Evolutionary conservation across 1,140 invertebrate species (phyloP).

Genomic region (Lethocerus indicus): DNA sequence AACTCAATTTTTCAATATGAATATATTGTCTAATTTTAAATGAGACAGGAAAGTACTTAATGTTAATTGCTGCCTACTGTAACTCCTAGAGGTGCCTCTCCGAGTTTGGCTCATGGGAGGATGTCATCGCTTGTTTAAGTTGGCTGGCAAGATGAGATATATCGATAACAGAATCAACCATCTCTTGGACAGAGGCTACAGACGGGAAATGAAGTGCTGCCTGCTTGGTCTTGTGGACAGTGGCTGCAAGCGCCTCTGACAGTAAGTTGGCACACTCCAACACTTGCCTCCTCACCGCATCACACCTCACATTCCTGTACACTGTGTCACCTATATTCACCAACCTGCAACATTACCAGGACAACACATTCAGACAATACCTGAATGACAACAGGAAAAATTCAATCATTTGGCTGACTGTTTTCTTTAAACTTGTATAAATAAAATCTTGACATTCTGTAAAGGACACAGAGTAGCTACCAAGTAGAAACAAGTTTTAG

Average conservation of each 20-base stretch:
- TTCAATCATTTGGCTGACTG: not conserved
- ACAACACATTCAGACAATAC: not conserved
- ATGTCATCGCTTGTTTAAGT: too few relatives aligned
- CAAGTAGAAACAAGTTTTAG: too few relatives aligned
- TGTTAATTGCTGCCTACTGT: too few relatives aligned
- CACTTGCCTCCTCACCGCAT: conserved; percentile 51
- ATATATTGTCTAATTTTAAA: too few relatives aligned
- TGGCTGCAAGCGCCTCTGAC: conserved; percentile 65
- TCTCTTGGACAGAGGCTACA: conserved; percentile 75
- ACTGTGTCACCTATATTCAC: conserved; percentile 88
- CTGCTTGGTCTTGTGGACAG: conserved; percentile 73
- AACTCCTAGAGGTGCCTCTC: too few relatives aligned
- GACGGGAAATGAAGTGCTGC: conserved; percentile 82
- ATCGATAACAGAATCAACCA: conserved; percentile 67
- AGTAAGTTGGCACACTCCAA: conserved; percentile 64
- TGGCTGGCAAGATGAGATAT: not conserved
- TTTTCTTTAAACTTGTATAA: not conserved
- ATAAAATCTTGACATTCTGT: not conserved
- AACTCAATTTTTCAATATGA: too few relatives aligned
- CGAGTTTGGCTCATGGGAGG: too few relatives aligned
- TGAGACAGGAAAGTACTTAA: too few relatives aligned
- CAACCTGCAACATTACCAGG: conserved; percentile 37
- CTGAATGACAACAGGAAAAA: not conserved
- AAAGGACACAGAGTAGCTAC: too few relatives aligned
- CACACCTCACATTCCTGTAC: conserved; percentile 54